phyloP scores from a whole-genome alignment of 2,797 vertebrate species.

The Hozukius guyotensis region DNA sequence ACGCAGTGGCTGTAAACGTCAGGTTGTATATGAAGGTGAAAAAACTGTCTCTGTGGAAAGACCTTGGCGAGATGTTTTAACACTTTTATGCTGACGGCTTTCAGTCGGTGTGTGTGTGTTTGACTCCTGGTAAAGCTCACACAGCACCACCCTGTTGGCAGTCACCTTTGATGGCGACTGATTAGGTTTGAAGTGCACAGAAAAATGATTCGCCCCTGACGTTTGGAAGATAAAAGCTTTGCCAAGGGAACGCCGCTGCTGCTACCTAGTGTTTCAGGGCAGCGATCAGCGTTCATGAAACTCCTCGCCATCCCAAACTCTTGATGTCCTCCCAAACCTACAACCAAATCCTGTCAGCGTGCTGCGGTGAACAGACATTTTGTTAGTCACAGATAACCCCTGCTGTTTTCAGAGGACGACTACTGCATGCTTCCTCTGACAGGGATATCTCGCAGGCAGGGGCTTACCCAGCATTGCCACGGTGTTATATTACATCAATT shows the following conservation, averaged over 20 bases:
- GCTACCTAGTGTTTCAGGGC: constrained; percentile 12
- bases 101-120: neutral
- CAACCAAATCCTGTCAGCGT: constrained; percentile 22
- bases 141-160: constrained; percentile 31
- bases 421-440: constrained; percentile 23
- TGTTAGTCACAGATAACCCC: constrained; percentile 40
- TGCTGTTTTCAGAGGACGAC: constrained; percentile 31
- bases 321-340: constrained; percentile 26
- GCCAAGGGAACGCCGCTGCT: constrained; percentile 8
- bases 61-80: constrained; percentile 31
- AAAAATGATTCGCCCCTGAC: constrained; percentile 42
- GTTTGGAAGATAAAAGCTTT: constrained; percentile 65
- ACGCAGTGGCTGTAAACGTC: constrained; percentile 17
- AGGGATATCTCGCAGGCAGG: constrained; percentile 4
- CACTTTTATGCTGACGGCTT: constrained; percentile 25
- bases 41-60: constrained; percentile 11
- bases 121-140: constrained; percentile 24
- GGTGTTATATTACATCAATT: constrained; percentile 45
- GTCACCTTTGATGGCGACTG: constrained; percentile 69
- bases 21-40: neutral
- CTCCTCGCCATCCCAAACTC: neutral
- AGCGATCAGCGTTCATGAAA: constrained; percentile 11
- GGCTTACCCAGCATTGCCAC: constrained; percentile 11
- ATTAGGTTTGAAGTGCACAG: constrained; percentile 66
- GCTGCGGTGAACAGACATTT: constrained; percentile 20